phyloP scores from a whole-genome alignment of 1,140 invertebrate species.

The Brachionus asplanchnoidis region DNA sequence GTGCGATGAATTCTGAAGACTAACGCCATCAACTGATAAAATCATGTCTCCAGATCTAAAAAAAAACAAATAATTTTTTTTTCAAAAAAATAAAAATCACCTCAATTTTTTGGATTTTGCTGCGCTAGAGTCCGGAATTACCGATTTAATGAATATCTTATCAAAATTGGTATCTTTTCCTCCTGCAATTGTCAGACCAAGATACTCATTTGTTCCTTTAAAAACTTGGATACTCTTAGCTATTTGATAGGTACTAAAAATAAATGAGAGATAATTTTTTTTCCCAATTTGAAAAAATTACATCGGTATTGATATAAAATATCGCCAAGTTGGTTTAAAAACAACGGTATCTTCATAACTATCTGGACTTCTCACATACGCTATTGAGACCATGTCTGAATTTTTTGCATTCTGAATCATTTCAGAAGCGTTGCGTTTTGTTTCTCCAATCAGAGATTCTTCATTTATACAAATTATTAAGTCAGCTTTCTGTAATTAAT shows the following conservation, averaged over 20 bases:
- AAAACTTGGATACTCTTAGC: slow-evolving; percentile 58
- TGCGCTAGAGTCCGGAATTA: slow-evolving; percentile 59
- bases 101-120: slow-evolving; percentile 57
- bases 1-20: slow-evolving; percentile 57
- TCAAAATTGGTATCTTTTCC: slow-evolving; percentile 57
- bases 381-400: slow-evolving; percentile 52
- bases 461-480: slow-evolving; percentile 59
- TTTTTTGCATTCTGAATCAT: slow-evolving; percentile 57
- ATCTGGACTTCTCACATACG: slow-evolving; percentile 58
- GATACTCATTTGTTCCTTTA: slow-evolving; percentile 52
- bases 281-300: neutral
- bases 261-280: neutral
- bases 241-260: slow-evolving; percentile 56
- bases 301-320: slow-evolving; percentile 48
- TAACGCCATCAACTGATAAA: slow-evolving; percentile 59
- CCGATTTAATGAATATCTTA: slow-evolving; percentile 59
- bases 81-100: slow-evolving; percentile 45
- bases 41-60: slow-evolving; percentile 60
- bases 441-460: slow-evolving; percentile 56
- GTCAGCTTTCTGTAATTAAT: slow-evolving; percentile 58
- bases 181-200: slow-evolving; percentile 61
- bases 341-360: slow-evolving; percentile 54
- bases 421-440: slow-evolving; percentile 58
- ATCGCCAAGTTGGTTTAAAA: slow-evolving; percentile 61
- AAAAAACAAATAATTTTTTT: neutral